These are phyloP conservation scores for Cotesia chilonis DNA, from an alignment of 1,140 invertebrate genomes.

Conservation along the genomic window DNA sequence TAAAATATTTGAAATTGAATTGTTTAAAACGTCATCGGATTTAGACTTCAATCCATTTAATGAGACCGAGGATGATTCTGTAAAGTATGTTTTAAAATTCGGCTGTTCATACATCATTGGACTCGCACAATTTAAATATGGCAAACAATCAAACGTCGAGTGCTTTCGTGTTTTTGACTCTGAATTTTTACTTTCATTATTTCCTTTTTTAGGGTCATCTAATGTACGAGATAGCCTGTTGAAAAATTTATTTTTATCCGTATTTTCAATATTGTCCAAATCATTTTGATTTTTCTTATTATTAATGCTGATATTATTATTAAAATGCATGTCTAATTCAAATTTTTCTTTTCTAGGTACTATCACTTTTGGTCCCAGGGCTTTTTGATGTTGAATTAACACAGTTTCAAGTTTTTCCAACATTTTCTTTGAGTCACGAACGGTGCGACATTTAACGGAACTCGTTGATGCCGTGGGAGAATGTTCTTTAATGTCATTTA, in stretches of 20 bases:
- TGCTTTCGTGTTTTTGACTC: constrained; percentile 35
- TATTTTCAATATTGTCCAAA: constrained; percentile 39
- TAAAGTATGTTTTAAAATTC: constrained; percentile 39
- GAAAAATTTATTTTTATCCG: constrained; percentile 20
- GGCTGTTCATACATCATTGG: constrained; percentile 37
- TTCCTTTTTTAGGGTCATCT: constrained; percentile 31
- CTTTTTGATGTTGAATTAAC: constrained; percentile 64
- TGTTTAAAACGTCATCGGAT: constrained; percentile 31
- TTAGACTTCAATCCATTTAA: constrained; percentile 25
- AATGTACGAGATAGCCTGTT: constrained; percentile 34
- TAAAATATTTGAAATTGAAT: constrained; percentile 25
- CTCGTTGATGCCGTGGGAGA: constrained; percentile 2
- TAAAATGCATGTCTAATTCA: constrained; percentile 26
- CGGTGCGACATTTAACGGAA: constrained; percentile 16
- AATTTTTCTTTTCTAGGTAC: constrained; percentile 29
- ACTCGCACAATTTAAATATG: constrained; percentile 66
- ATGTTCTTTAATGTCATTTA: neutral
- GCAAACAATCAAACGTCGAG: constrained; percentile 62
- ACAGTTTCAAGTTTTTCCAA: constrained; percentile 70
- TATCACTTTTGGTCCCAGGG: constrained; percentile 40
- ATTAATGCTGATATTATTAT: constrained; percentile 10
- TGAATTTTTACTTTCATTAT: constrained; percentile 3
- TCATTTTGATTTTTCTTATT: constrained; percentile 40
- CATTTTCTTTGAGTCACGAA: constrained; percentile 67
- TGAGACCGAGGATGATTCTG: constrained; percentile 5